Evolutionary conservation across 2,797 vertebrate species (phyloP).

Genomic region (Kryptolebias ocellatus): DNA sequence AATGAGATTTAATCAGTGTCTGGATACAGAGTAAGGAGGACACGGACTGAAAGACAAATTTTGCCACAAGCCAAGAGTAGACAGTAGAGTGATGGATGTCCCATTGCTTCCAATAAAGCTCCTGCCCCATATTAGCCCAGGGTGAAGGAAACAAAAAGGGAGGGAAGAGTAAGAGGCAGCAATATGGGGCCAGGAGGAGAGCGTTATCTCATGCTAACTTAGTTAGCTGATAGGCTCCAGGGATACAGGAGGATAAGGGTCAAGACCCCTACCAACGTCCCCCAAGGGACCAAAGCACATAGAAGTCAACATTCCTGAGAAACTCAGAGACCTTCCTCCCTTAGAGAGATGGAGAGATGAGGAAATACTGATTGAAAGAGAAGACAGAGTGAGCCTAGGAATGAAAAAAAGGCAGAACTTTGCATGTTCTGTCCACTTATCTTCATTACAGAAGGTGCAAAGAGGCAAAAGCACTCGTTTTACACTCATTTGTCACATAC

Average conservation of each 20-base stretch:
- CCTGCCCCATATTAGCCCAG: constrained; percentile 71
- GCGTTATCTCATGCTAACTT: constrained; percentile 99
- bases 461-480: constrained; percentile 28
- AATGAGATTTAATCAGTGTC: constrained; percentile 41
- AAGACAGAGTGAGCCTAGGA: constrained; percentile 49
- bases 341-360: constrained; percentile 72
- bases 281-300: constrained; percentile 84
- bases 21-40: constrained; percentile 38
- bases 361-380: constrained; percentile 50
- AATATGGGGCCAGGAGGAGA: constrained; percentile 72
- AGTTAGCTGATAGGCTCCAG: constrained; percentile 98
- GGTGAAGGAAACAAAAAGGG: constrained; percentile 61
- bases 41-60: constrained; percentile 54
- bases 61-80: constrained; percentile 84
- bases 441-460: constrained; percentile 26
- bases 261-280: constrained; percentile 87
- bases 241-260: constrained; percentile 90
- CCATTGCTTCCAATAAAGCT: constrained; percentile 90
- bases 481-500: constrained; percentile 6
- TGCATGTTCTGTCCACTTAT: constrained; percentile 69
- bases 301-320: constrained; percentile 99
- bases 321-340: constrained; percentile 90
- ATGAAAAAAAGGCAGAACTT: constrained; percentile 49
- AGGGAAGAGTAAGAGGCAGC: constrained; percentile 57
- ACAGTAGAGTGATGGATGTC: constrained; percentile 84